Evolutionary conservation across 64 coral and sea anemone species (phyloP).

Genomic region (Montipora foliosa): DNA sequence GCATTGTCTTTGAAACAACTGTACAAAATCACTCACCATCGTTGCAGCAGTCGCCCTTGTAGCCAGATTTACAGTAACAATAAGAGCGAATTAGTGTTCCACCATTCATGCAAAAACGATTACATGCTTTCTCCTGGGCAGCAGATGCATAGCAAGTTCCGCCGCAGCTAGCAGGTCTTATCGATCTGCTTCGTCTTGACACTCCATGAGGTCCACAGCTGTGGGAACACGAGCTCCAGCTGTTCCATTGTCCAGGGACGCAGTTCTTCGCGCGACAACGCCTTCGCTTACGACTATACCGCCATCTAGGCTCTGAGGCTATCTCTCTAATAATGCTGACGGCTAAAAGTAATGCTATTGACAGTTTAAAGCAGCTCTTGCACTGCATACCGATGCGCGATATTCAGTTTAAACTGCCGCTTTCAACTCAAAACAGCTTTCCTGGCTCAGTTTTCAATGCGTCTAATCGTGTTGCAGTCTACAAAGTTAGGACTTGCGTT

Average conservation of each 20-base stretch:
- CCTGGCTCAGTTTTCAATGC: background rate
- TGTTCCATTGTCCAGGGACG: conserved; percentile 6
- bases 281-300: background rate
- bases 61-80: conserved; percentile 52
- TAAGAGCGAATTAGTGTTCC: conserved; percentile 3
- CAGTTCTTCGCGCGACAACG: background rate
- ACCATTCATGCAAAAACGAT: conserved; percentile 62
- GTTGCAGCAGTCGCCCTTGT: conserved; percentile 51
- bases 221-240: conserved; percentile 13
- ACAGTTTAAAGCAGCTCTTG: background rate
- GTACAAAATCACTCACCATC: background rate
- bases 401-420: background rate
- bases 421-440: background rate
- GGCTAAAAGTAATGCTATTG: background rate
- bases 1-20: background rate
- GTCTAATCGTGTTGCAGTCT: background rate
- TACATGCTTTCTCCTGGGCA: background rate
- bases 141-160: background rate
- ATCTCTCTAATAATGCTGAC: background rate
- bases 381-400: background rate
- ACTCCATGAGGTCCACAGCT: conserved; percentile 3
- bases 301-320: conserved; percentile 14
- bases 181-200: background rate
- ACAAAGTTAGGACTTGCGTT: no score
- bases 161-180: conserved; percentile 27